A percentile compares a stretch with the other conserved stretches of the same genome.
Conservation (phyloP, 2,113 vertebrate genomes). For the Chloroceryle aenea region DNA sequence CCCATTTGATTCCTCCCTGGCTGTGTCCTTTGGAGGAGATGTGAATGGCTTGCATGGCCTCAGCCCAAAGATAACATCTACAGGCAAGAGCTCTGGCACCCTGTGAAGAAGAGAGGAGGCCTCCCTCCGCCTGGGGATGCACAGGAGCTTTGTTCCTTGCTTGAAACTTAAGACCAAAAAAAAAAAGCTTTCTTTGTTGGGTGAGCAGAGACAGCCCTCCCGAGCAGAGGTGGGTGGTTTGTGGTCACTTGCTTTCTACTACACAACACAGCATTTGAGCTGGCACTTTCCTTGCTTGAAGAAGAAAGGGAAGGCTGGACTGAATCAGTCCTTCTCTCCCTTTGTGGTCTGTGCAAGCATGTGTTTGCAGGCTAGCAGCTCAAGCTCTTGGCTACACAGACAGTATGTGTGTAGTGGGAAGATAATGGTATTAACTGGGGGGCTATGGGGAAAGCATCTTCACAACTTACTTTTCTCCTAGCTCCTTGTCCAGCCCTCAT, state of each 20-base stretch:
- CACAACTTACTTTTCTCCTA: not conserved
- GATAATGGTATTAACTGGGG: not conserved
- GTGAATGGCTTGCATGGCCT: not conserved
- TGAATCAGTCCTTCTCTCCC: not conserved
- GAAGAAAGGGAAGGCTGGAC: not conserved
- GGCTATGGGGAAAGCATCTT: not conserved
- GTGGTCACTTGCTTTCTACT: not conserved
- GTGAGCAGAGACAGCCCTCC: not conserved
- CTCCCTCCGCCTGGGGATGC: not conserved
- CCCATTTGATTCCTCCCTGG: not conserved
- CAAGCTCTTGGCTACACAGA: not conserved
- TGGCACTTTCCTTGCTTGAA: not conserved
- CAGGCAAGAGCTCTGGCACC: not conserved
- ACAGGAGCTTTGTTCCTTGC: not conserved
- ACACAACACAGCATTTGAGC: fast-evolving
- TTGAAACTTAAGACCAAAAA: not conserved
- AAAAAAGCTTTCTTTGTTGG: not conserved
- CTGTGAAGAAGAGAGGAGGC: not conserved
- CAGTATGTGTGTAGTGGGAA: not conserved
- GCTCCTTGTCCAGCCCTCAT: not conserved
- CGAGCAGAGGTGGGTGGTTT: not conserved
- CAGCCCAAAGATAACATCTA: not conserved
- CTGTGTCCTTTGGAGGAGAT: not conserved
- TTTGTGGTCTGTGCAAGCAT: not conserved
- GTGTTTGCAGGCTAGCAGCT: not conserved